Evolutionary conservation across 1,140 invertebrate species (phyloP), one percentile per base, ranked within the genome.

Genomic region (Platorchestia sp.): DNA sequence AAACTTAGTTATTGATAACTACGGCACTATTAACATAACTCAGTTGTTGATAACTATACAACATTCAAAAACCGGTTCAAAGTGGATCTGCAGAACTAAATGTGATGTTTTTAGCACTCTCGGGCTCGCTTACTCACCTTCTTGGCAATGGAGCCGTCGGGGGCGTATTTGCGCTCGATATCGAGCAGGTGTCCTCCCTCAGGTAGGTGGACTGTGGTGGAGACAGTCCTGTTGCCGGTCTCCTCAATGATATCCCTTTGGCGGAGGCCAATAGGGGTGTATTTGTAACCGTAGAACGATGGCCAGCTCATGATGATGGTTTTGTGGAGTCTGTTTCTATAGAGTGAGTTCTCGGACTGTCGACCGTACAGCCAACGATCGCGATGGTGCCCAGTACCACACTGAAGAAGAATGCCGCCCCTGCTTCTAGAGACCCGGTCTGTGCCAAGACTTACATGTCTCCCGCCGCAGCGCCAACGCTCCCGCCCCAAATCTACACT

Each of bases 241-340:
- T 96, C 96, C 86, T 96, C 96, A 95, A 95, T 96, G 95, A 95
- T 95, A 95, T 96, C 96, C 96, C 96, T 96, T 95, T 96, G 96
- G 53, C 96, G 96, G 95, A 96, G 96, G 91, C 96, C 96, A 86
- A 96, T 96, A 90, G 96, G 96, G 53, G 96, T 96, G 96, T 96
- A 96, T 95, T 96, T 96, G 95, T 96, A 96, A 89, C 96, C 96
- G 96, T 96, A 96, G 86, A 95, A 95, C 0, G 96, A 96, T 95
- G 96, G 96, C 96, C 96, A 96, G 95, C 86, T 95, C 86, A 95
- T 96, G 95, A 95, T 96, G 96, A 89, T 93, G 95, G 91, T 95
- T 95, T 42, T 51, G 41, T 59, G 43, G 95, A 95, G 95, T 95
- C 89, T 87, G 59, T 47, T 95, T 95, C 53, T 93, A 96, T 43